These are phyloP conservation scores for Melanostoma scalare DNA, from an alignment of 2,888 invertebrate species.

Conservation along the genomic window DNA sequence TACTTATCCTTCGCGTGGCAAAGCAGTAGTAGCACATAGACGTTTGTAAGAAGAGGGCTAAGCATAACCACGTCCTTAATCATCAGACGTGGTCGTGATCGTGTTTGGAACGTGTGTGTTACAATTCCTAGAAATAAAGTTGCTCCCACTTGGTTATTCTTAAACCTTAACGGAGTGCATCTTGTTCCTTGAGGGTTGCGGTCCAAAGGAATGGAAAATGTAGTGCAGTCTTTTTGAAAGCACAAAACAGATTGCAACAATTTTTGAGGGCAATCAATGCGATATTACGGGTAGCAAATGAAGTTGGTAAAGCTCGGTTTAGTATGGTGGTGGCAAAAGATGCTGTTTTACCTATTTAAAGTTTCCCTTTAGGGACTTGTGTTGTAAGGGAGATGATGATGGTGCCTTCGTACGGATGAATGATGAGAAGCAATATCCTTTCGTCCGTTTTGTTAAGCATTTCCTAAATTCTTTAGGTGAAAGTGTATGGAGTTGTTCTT, in stretches of 20 bases:
- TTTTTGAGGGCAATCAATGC: slow-evolving; percentile 70
- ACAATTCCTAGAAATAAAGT: slow-evolving; percentile 55
- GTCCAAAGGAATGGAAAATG: slow-evolving; percentile 51
- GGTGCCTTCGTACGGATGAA: slow-evolving; percentile 21
- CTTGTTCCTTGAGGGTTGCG: slow-evolving; percentile 53
- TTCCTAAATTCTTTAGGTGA: slow-evolving; percentile 49
- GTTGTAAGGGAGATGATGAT: not conserved
- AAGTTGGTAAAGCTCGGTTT: slow-evolving; percentile 64
- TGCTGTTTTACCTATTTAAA: slow-evolving; percentile 20
- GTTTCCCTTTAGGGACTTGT: slow-evolving; percentile 23
- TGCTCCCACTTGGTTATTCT: slow-evolving; percentile 13
- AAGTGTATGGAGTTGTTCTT: slow-evolving; percentile 27
- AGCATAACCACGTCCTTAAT: slow-evolving; percentile 70
- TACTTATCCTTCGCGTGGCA: slow-evolving; percentile 64
- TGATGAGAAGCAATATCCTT: slow-evolving; percentile 42
- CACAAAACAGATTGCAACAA: slow-evolving; percentile 59
- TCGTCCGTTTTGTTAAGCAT: slow-evolving; percentile 42
- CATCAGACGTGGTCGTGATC: slow-evolving; percentile 68
- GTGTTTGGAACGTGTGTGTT: slow-evolving; percentile 67
- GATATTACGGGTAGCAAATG: slow-evolving; percentile 69
- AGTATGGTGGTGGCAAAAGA: slow-evolving; percentile 24
- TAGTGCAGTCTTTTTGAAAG: slow-evolving; percentile 12
- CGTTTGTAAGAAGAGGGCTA: slow-evolving; percentile 25
- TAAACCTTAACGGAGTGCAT: slow-evolving; percentile 45
- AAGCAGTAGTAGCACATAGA: not conserved